Conservation (phyloP, 2,888 invertebrate genomes). For the Geotrupes spiniger region DNA sequence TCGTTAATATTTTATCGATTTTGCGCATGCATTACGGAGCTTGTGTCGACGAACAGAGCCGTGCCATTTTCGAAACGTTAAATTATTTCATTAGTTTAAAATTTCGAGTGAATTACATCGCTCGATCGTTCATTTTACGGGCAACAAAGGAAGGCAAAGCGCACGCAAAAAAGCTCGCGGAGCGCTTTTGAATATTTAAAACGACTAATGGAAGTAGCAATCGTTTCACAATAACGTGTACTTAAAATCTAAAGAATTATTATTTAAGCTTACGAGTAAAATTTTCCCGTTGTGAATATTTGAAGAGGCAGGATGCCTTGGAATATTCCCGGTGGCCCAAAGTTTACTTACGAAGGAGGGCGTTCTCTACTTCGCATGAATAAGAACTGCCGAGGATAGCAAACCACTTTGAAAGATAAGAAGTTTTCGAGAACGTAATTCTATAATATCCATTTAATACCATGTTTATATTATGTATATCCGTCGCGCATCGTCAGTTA, state of each 20-base stretch:
- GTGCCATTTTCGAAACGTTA: too few species aligned
- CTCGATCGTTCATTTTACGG: too few species aligned
- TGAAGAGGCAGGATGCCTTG: conserved; percentile 33
- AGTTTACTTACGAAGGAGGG: conserved; percentile 29
- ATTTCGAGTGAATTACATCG: too few species aligned
- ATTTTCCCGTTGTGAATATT: conserved; percentile 34
- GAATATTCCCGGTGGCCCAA: conserved; percentile 30
- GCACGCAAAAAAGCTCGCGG: not conserved
- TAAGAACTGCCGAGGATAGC: conserved; percentile 2
- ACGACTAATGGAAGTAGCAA: conserved; percentile 24
- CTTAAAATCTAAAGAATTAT: conserved; percentile 29
- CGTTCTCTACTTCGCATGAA: not conserved
- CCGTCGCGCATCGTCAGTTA: not conserved
- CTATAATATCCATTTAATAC: conserved; percentile 2
- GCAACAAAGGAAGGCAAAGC: too few species aligned
- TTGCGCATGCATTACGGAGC: not conserved
- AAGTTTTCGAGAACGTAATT: conserved; percentile 1
- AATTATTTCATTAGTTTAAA: too few species aligned
- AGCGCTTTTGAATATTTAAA: conserved; percentile 22
- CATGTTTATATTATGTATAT: conserved; percentile 2
- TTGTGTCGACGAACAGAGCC: too few species aligned
- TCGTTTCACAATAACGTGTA: conserved; percentile 9
- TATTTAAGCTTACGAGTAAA: conserved; percentile 28
- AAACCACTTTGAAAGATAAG: conserved; percentile 8
- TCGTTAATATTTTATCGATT: conserved; percentile 4